Conservation (phyloP, 2,797 vertebrate species). For the Cuniculus paca region DNA sequence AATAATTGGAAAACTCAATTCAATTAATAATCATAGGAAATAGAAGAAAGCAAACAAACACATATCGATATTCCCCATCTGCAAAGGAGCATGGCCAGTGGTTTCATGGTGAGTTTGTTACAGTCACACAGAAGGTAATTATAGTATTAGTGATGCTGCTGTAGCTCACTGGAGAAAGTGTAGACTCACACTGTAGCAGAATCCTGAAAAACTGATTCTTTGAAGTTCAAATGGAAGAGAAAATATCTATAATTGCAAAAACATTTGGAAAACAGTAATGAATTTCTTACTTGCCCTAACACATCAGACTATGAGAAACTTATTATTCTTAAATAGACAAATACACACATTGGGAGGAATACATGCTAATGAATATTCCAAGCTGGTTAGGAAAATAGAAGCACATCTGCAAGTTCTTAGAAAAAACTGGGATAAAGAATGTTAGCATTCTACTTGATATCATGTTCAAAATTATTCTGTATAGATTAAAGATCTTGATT, state of each 20-base stretch:
- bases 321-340: neutral
- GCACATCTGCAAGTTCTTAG: neutral
- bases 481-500: neutral
- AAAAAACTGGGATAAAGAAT: neutral
- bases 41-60: neutral
- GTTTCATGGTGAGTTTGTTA: neutral
- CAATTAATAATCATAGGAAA: neutral
- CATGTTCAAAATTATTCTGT: neutral
- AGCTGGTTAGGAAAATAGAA: conserved; percentile 5
- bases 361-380: neutral
- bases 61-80: neutral
- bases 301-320: neutral
- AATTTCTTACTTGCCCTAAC: neutral
- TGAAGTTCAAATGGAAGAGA: neutral
- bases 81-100: neutral
- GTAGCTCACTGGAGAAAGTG: neutral
- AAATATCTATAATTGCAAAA: neutral
- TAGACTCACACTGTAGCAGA: neutral
- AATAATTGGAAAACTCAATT: neutral
- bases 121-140: neutral
- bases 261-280: conserved; percentile 24
- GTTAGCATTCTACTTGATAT: neutral
- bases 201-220: neutral
- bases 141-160: neutral
- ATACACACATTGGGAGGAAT: neutral